phyloP scores from a whole-genome alignment of 2,113 vertebrate species.

The Gavia stellata region DNA sequence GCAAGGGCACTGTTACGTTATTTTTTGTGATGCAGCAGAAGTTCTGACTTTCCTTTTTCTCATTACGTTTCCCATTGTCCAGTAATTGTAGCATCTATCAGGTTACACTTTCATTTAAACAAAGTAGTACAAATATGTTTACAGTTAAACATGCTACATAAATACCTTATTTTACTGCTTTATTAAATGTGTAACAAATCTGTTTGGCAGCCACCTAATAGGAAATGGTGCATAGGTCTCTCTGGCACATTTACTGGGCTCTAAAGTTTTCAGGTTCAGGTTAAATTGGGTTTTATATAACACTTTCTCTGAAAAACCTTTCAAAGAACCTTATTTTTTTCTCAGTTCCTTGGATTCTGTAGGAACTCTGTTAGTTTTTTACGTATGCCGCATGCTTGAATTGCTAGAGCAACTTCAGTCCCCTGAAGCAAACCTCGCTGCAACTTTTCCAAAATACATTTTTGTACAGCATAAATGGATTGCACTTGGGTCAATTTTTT shows the following conservation, averaged over 20 bases:
- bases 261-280: neutral
- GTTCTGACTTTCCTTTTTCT: neutral
- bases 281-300: neutral
- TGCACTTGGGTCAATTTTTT: neutral
- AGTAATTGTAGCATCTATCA: neutral
- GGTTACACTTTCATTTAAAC: neutral
- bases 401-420: neutral
- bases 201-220: neutral
- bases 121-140: neutral
- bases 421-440: neutral
- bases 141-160: neutral
- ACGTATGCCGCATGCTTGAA: neutral
- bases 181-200: constrained; percentile 1
- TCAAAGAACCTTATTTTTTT: neutral
- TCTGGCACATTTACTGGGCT: neutral
- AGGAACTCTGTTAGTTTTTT: neutral
- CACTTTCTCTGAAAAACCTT: neutral
- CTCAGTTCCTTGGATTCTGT: neutral
- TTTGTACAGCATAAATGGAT: neutral
- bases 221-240: neutral
- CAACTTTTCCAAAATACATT: neutral
- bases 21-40: neutral
- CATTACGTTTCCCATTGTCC: neutral
- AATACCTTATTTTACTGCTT: constrained; percentile 15
- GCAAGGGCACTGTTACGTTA: neutral